These are phyloP conservation scores for Furnarius figulus DNA, from an alignment of 2,113 vertebrate species.

Conservation along the genomic window DNA sequence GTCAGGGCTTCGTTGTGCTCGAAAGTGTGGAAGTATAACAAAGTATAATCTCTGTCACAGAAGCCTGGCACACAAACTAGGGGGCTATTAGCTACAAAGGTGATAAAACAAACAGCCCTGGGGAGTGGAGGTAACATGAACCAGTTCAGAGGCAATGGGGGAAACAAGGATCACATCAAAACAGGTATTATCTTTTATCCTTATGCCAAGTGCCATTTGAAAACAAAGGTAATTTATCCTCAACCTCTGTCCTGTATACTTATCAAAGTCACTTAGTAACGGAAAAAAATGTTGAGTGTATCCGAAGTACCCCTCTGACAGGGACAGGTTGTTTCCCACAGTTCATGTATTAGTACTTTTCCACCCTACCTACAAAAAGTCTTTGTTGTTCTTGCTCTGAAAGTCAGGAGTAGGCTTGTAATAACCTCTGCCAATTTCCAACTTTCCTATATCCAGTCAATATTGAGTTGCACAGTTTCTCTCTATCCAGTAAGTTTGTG, in stretches of 20 bases:
- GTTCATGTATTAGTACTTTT: background rate
- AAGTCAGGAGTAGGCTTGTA: background rate
- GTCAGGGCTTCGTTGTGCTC: background rate
- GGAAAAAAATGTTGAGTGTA: background rate
- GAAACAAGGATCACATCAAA: background rate
- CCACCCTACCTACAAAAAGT: background rate
- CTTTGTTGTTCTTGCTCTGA: background rate
- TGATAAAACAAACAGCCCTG: background rate
- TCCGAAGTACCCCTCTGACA: background rate
- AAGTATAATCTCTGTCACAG: background rate
- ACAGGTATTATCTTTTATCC: background rate
- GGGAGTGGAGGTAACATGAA: background rate
- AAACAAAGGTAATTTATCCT: background rate
- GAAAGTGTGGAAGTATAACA: background rate
- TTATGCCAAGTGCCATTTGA: background rate
- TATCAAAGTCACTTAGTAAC: background rate
- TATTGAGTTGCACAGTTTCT: background rate
- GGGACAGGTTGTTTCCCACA: background rate
- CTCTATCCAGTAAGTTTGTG: background rate
- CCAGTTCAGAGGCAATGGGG: background rate
- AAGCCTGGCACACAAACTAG: background rate
- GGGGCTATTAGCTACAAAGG: background rate
- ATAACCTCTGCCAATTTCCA: background rate
- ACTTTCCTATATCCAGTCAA: background rate
- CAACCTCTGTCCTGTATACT: background rate